Base-by-base conservation (phyloP, 2,797 vertebrate genomes). In the Pseudomugil tenellus region DNA sequence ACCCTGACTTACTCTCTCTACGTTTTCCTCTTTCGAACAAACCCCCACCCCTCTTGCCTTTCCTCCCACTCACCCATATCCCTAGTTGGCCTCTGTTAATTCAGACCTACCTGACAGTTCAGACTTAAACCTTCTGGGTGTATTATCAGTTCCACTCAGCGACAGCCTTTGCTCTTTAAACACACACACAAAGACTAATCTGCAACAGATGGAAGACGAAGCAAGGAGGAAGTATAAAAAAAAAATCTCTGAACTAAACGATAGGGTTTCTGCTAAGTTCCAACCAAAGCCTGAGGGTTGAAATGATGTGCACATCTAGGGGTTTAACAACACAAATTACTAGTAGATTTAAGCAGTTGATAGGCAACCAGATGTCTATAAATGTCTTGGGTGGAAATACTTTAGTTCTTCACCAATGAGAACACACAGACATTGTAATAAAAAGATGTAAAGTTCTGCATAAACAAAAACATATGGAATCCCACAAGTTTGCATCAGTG, bases 21-120 rank as follows among this genome's bases (percentile, higher is more conserved):
- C 32, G 41, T 49, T 65, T 66, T 13, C 63, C 79, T 69, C 54
- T 46, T 58, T 21, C 48, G 67, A 32, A 49, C 32, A 29, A 9
- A 14, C 46, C 48, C 31, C 32, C 35, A 9, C 62, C 51, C 39
- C 23, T 31, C 66, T 34, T 6, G 29, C 23, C 60, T 49, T 68
- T 63, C 65, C 74, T 76, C 76, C 67, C 65, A 81, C 64, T 35
- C 83, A 76, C 72, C 72, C 80, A 80, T 86, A 86, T 85, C 90
- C 90, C 91, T 76, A 87, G 76, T 77, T 85, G 84, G 87, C 91
- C 89, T 81, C 69, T 74, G 87, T 87, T 88, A 87, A 88, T 86
- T 83, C 81, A 77, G 89, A 91, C 90, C 87, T 86, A 91, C 89
- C 84, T 90, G 85, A 89, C 84, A 87, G 90, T 82, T 91, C 87